Percentiles rank a stretch among this genome's conserved stretches.
Evolutionary conservation across 1,140 invertebrate genomes (phyloP).

Genomic region (Lysiphlebus fabarum): DNA sequence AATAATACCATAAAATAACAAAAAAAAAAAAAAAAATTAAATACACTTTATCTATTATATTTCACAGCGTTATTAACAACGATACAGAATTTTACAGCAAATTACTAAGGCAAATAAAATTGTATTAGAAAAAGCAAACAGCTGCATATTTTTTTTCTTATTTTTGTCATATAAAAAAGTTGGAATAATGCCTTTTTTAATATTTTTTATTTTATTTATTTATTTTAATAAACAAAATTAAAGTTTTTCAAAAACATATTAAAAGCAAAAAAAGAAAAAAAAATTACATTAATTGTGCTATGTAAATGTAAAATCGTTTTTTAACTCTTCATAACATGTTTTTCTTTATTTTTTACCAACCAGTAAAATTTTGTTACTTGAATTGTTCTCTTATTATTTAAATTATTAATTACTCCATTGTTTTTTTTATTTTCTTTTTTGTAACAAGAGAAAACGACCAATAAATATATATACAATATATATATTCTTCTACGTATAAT

Average conservation of each 20-base stretch:
- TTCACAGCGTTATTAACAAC: conserved; percentile 46
- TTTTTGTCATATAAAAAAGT: conserved; percentile 31
- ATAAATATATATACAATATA: conserved; percentile 46
- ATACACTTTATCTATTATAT: conserved; percentile 42
- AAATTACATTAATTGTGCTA: conserved; percentile 26
- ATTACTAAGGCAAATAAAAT: conserved; percentile 37
- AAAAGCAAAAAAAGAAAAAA: conserved; percentile 18
- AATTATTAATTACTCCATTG: background rate
- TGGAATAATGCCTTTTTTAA: conserved; percentile 23
- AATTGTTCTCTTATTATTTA: too few species aligned
- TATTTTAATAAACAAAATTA: conserved; percentile 22
- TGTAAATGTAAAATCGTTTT: conserved; percentile 29
- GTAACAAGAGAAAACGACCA: conserved; percentile 38
- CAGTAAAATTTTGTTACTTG: too few species aligned
- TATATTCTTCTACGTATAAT: conserved; percentile 30
- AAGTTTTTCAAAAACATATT: conserved; percentile 17
- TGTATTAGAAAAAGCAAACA: conserved; percentile 33
- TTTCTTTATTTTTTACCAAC: conserved; percentile 2
- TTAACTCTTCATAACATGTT: conserved; percentile 10
- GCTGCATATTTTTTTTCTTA: conserved; percentile 23
- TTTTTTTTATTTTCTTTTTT: conserved; percentile 17
- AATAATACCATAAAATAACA: conserved; percentile 6
- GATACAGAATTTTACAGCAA: conserved; percentile 44
- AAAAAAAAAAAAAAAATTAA: conserved; percentile 27
- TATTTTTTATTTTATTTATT: conserved; percentile 26